Evolutionary conservation across 1,140 invertebrate genomes (phyloP).

Genomic region (Drosophila kepulauana): DNA sequence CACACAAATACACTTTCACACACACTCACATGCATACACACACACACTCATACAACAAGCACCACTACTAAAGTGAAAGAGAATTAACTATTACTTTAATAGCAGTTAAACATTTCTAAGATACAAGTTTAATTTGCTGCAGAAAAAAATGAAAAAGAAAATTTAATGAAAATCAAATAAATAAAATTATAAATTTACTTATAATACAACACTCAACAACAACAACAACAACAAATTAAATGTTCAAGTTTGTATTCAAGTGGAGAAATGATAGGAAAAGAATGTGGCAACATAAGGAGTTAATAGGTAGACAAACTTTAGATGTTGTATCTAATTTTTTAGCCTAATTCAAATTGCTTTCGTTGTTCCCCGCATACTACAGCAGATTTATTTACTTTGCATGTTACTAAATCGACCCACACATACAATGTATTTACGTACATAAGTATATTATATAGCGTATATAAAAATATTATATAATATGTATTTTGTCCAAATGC

Average conservation of each 20-base stretch:
- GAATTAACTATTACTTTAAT: slow-evolving; percentile 75
- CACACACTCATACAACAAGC: slow-evolving; percentile 36
- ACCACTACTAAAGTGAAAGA: slow-evolving; percentile 58
- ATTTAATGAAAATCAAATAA: neutral
- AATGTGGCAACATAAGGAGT: slow-evolving; percentile 31
- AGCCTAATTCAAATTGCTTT: slow-evolving; percentile 78
- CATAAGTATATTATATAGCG: slow-evolving; percentile 4
- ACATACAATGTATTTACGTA: slow-evolving; percentile 48
- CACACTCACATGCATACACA: slow-evolving; percentile 12
- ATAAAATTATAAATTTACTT: slow-evolving; percentile 31
- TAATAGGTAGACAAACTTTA: slow-evolving; percentile 77
- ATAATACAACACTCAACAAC: slow-evolving; percentile 13
- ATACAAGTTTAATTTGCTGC: slow-evolving; percentile 41
- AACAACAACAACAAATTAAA: slow-evolving; percentile 17
- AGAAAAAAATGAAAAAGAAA: slow-evolving; percentile 4
- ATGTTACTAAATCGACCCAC: slow-evolving; percentile 42
- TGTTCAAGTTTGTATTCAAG: slow-evolving; percentile 37
- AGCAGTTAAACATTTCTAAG: slow-evolving; percentile 71
- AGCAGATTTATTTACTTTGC: slow-evolving; percentile 46
- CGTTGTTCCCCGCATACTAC: slow-evolving; percentile 49
- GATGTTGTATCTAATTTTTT: slow-evolving; percentile 77
- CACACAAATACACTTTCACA: slow-evolving; percentile 15
- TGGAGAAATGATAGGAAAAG: slow-evolving; percentile 21
- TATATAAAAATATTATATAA: slow-evolving; percentile 28
- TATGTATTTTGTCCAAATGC: slow-evolving; percentile 47